Conservation (phyloP, 2,113 vertebrate genomes). For the Melanostigma gelatinosum region DNA sequence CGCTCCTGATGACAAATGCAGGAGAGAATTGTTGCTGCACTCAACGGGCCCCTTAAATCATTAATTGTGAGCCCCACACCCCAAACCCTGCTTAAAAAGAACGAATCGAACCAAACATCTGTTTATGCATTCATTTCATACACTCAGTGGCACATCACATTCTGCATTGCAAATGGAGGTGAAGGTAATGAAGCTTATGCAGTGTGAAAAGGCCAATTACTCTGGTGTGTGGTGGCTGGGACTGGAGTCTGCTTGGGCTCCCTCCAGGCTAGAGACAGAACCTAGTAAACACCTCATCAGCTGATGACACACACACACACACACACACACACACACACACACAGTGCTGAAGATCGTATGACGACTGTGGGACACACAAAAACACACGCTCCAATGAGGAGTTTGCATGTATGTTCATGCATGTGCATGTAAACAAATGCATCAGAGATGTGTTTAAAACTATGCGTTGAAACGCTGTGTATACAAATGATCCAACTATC, state of each 20-base stretch:
- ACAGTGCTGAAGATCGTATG: slow-evolving; percentile 36
- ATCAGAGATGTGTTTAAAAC: neutral
- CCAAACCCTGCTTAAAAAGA: slow-evolving; percentile 44
- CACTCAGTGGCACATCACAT: slow-evolving; percentile 59
- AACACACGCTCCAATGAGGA: slow-evolving; percentile 1
- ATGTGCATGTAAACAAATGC: neutral
- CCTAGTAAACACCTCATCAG: slow-evolving; percentile 86
- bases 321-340: slow-evolving; percentile 37
- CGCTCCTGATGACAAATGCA: slow-evolving; percentile 48
- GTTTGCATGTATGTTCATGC: neutral
- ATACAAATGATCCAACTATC: slow-evolving; percentile 5
- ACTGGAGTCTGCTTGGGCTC: slow-evolving; percentile 75
- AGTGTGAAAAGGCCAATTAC: slow-evolving; percentile 82
- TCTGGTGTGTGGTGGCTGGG: slow-evolving; percentile 71
- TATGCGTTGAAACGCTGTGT: neutral
- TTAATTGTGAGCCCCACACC: slow-evolving; percentile 38
- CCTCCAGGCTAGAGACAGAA: slow-evolving; percentile 85
- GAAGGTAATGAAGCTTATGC: slow-evolving; percentile 81
- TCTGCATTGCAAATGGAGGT: slow-evolving; percentile 83
- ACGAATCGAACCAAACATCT: slow-evolving; percentile 64
- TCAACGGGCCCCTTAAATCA: slow-evolving; percentile 40
- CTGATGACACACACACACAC: slow-evolving; percentile 79
- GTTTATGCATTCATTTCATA: slow-evolving; percentile 77
- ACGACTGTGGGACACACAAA: slow-evolving; percentile 45
- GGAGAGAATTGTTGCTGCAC: slow-evolving; percentile 30